Conservation (phyloP, 2,113 vertebrate genomes). For the Ameiurus melas region DNA sequence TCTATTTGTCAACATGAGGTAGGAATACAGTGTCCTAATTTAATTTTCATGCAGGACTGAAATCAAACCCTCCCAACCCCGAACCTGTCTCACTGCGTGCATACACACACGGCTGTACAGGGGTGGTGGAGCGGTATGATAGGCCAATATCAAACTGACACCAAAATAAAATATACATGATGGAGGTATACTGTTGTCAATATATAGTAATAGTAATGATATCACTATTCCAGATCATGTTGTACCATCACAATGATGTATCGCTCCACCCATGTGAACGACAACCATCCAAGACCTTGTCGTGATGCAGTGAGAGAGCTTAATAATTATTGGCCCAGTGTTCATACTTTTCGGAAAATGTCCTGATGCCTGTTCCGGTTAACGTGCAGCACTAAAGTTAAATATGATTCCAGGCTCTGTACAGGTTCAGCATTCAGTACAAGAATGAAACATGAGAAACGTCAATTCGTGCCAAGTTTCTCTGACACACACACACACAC, state of each 20-base stretch:
- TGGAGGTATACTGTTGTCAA: not conserved
- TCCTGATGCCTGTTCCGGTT: not conserved
- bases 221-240: not conserved
- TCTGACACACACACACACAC: conserved; percentile 30
- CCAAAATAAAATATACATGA: not conserved
- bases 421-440: not conserved
- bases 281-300: not conserved
- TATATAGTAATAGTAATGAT: not conserved
- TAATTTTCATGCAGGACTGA: conserved; percentile 70
- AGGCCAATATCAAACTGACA: too few species aligned
- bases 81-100: conserved; percentile 53
- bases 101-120: conserved; percentile 52
- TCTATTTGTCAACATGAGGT: conserved; percentile 74
- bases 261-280: not conserved
- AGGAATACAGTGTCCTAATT: conserved; percentile 75
- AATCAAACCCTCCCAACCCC: conserved; percentile 63
- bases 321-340: not conserved
- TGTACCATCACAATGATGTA: not conserved
- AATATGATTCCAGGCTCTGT: not conserved
- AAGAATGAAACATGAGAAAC: conserved; percentile 35
- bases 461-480: not conserved
- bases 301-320: not conserved
- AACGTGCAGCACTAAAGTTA: not conserved
- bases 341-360: not conserved
- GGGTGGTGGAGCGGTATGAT: conserved; percentile 29